Conservation (phyloP, 2,797 vertebrate species). For the Zalophus californianus region DNA sequence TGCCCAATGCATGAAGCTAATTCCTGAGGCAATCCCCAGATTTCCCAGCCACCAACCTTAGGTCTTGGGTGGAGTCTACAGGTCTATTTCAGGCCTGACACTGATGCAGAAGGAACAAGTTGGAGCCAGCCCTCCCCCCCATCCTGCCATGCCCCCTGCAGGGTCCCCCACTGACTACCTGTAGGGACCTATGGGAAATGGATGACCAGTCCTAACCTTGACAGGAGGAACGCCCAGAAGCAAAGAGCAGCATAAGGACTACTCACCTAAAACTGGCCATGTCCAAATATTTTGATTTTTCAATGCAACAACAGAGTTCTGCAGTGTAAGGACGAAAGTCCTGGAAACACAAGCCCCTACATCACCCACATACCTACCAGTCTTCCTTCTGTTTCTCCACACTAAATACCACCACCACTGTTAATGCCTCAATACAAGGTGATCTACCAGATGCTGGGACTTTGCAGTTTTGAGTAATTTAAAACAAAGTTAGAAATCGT, state of each 20-base stretch:
- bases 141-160: not conserved
- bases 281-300: not conserved
- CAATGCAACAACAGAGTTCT: not conserved
- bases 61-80: not conserved
- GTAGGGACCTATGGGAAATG: not conserved
- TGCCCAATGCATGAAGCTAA: not conserved
- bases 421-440: not conserved
- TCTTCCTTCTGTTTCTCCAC: not conserved
- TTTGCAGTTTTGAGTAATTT: constrained; percentile 38
- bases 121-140: not conserved
- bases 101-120: not conserved
- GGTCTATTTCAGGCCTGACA: not conserved
- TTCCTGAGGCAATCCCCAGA: not conserved
- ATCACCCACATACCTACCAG: not conserved
- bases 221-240: not conserved
- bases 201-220: not conserved
- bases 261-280: not conserved
- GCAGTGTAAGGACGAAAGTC: not conserved
- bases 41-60: not conserved
- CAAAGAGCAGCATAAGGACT: not conserved
- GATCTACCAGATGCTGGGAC: constrained; percentile 13
- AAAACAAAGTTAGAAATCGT: constrained; percentile 73
- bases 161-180: no score
- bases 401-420: not conserved
- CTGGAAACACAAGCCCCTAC: not conserved